Percentiles rank a stretch among this genome's conserved stretches.
Conservation (phyloP, 2,113 vertebrate genomes). For the Gymnocephalus cernua region DNA sequence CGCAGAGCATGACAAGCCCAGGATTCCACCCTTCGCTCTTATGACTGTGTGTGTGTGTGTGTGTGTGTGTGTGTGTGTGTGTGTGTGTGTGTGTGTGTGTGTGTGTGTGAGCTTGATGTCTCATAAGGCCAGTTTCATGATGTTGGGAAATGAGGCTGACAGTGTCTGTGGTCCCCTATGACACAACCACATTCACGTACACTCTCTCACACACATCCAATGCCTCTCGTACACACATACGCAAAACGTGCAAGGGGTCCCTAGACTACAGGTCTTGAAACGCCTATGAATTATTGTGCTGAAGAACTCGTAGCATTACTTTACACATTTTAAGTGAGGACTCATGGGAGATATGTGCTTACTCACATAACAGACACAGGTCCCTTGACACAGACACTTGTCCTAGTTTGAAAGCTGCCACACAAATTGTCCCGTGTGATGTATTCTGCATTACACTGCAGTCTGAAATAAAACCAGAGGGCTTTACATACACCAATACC, state of each 20-base stretch:
- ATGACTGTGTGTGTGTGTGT: slow-evolving; percentile 20
- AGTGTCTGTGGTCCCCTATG: slow-evolving; percentile 54
- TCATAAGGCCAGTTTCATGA: slow-evolving; percentile 68
- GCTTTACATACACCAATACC: slow-evolving; percentile 29
- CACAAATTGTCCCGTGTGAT: slow-evolving; percentile 59
- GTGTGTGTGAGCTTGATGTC: slow-evolving; percentile 39
- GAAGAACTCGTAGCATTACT: slow-evolving; percentile 62
- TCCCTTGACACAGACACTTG: slow-evolving; percentile 64
- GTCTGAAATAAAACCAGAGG: slow-evolving; percentile 38
- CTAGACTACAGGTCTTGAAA: slow-evolving; percentile 59
- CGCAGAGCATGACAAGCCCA: slow-evolving; percentile 76
- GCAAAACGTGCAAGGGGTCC: slow-evolving; percentile 22
- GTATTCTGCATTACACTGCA: slow-evolving; percentile 44
- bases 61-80: slow-evolving; percentile 28
- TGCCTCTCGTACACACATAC: neutral
- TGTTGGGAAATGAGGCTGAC: slow-evolving; percentile 72
- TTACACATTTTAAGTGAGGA: slow-evolving; percentile 65
- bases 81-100: slow-evolving; percentile 25
- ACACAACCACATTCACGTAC: slow-evolving; percentile 38
- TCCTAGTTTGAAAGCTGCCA: slow-evolving; percentile 61
- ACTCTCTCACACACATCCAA: slow-evolving; percentile 7
- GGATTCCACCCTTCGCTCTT: slow-evolving; percentile 62
- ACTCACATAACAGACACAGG: slow-evolving; percentile 60
- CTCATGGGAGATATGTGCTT: slow-evolving; percentile 55
- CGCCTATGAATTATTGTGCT: slow-evolving; percentile 63